Conservation (phyloP, 2,797 vertebrate genomes). For the Falco novaeseelandiae region DNA sequence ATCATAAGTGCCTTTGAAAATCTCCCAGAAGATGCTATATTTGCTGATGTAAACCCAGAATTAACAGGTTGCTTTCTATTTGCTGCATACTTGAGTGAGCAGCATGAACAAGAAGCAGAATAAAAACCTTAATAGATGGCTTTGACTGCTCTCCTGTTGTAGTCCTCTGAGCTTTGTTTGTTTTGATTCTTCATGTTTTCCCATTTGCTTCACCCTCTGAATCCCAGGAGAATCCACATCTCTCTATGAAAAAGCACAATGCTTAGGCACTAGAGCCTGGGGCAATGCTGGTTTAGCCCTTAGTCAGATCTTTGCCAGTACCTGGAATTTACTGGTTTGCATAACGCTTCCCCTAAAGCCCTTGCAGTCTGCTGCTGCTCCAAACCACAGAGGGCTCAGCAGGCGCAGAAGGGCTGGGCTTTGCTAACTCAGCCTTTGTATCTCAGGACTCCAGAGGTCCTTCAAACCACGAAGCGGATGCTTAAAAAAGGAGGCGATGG, state of each 20-base stretch:
- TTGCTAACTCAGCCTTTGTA: accelerated
- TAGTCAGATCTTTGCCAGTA: neutral
- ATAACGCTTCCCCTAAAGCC: neutral
- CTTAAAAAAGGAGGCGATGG: neutral
- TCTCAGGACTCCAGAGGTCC: neutral
- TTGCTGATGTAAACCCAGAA: neutral
- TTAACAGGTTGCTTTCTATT: neutral
- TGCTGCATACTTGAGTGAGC: neutral
- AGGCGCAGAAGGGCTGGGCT: neutral
- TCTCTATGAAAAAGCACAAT: neutral
- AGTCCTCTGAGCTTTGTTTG: neutral
- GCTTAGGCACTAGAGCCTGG: neutral
- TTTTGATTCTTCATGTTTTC: neutral
- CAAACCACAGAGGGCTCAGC: neutral
- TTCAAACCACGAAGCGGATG: neutral
- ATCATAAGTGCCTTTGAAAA: neutral
- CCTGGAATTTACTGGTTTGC: neutral
- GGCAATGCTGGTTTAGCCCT: neutral
- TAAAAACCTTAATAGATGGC: neutral
- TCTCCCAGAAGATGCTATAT: neutral
- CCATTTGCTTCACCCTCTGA: neutral
- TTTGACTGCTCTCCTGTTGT: neutral
- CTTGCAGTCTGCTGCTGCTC: neutral
- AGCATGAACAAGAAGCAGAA: neutral
- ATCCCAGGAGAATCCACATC: neutral